Conservation (phyloP, 2,888 invertebrate genomes). For the Nomada ruficornis region DNA sequence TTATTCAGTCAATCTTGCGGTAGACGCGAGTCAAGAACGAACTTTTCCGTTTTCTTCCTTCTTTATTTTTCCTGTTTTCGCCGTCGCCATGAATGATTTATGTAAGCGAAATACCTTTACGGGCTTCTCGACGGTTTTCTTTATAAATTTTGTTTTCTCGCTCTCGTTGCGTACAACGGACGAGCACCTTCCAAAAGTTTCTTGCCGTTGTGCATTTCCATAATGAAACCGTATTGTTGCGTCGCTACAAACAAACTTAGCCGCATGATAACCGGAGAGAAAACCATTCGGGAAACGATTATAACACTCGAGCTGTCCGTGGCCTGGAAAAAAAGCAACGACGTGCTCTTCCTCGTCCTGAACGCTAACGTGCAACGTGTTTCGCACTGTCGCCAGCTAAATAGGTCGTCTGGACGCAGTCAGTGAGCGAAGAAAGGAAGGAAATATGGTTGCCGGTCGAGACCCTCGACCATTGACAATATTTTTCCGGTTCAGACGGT, state of each 20-base stretch:
- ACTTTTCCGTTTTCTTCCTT: slow-evolving; percentile 33
- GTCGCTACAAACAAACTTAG: not conserved
- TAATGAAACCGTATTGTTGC: slow-evolving; percentile 61
- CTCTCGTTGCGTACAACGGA: not conserved
- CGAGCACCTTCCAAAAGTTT: slow-evolving; percentile 55
- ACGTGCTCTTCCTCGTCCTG: not conserved
- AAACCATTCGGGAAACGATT: slow-evolving; percentile 47
- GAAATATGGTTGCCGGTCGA: slow-evolving; percentile 1
- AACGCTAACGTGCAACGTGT: not conserved
- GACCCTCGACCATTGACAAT: not conserved
- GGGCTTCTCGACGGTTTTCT: slow-evolving; percentile 30
- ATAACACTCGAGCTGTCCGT: slow-evolving; percentile 31
- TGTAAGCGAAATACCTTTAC: slow-evolving; percentile 54
- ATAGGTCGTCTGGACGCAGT: slow-evolving; percentile 18
- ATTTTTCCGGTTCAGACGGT: slow-evolving; percentile 9
- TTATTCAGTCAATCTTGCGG: slow-evolving; percentile 68
- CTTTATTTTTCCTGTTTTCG: not conserved
- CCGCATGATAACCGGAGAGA: slow-evolving; percentile 23
- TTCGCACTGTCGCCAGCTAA: not conserved
- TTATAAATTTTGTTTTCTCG: not conserved
- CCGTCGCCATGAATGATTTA: slow-evolving; percentile 68
- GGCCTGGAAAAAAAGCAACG: slow-evolving; percentile 29
- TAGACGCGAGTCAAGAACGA: slow-evolving; percentile 45
- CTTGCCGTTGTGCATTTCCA: slow-evolving; percentile 58
- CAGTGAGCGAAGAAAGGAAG: not conserved